These are phyloP conservation scores for Chelonus insularis DNA, from an alignment of 1,140 invertebrate genomes.

Conservation along the genomic window DNA sequence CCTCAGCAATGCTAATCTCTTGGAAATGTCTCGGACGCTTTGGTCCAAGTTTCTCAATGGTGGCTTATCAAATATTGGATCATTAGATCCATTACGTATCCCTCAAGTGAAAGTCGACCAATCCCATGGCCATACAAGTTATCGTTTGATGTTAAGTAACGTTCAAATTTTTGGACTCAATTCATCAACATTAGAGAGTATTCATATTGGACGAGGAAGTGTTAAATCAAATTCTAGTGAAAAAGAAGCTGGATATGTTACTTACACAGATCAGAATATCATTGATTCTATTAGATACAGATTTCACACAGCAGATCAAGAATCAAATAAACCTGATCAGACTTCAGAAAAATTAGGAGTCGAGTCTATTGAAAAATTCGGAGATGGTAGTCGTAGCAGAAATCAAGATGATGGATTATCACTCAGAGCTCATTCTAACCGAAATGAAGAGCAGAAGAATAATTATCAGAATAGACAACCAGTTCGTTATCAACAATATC, in stretches of 20 bases:
- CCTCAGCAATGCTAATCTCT: conserved; percentile 25
- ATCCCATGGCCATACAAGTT: conserved; percentile 51
- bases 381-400: too few relatives aligned
- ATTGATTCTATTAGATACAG: conserved; percentile 51
- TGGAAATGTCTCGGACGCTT: conserved; percentile 50
- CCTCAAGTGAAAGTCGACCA: conserved; percentile 55
- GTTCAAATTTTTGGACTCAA: conserved; percentile 53
- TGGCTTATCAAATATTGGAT: conserved; percentile 43
- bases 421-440: too few relatives aligned
- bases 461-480: neutral
- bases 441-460: neutral
- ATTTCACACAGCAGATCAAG: conserved; percentile 51
- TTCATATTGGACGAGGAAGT: conserved; percentile 46
- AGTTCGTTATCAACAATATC: neutral
- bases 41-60: conserved; percentile 49
- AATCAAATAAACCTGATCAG: conserved; percentile 33
- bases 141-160: conserved; percentile 48
- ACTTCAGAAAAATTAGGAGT: conserved; percentile 23
- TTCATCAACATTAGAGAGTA: conserved; percentile 47
- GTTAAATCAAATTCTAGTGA: conserved; percentile 51
- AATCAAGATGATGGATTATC: neutral
- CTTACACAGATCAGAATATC: conserved; percentile 48
- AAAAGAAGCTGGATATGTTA: conserved; percentile 52
- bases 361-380: conserved; percentile 11
- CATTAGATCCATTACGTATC: conserved; percentile 48